Evolutionary conservation across 2,888 invertebrate species (phyloP).

Genomic region (Apodemia zela): DNA sequence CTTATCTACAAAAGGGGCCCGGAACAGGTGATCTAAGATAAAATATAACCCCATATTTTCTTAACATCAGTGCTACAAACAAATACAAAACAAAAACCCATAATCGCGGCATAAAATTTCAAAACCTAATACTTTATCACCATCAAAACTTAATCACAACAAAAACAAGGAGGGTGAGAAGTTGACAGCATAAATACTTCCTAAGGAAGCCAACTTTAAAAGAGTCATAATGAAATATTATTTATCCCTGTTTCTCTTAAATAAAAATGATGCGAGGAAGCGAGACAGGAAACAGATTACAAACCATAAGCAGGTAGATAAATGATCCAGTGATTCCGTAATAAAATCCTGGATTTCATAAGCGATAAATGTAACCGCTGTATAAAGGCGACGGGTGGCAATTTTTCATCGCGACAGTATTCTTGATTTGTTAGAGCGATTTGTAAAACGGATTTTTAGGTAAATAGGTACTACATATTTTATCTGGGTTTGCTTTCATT

Average conservation of each 20-base stretch:
- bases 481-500: not conserved
- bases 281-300: constrained; percentile 8
- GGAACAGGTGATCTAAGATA: no score
- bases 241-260: constrained; percentile 12
- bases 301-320: constrained; percentile 31
- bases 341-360: constrained; percentile 40
- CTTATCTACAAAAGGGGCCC: no score
- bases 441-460: constrained; percentile 7
- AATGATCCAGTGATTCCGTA: constrained; percentile 34
- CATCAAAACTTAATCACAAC: constrained; percentile 1
- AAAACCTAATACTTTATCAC: constrained; percentile 9
- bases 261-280: not conserved
- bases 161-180: constrained; percentile 11
- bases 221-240: constrained; percentile 1
- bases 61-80: no score
- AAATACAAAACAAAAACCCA: not conserved
- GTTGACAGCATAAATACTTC: constrained; percentile 9
- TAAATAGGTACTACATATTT: not conserved
- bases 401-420: constrained; percentile 26
- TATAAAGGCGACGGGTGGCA: constrained; percentile 29
- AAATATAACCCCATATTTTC: no score
- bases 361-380: constrained; percentile 32
- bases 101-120: not conserved
- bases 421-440: constrained; percentile 10
- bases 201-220: constrained; percentile 2